Percentiles rank a stretch among this genome's conserved stretches.
Evolutionary conservation across 2,888 invertebrate species (phyloP).

Genomic region (Megaustenia siamemsis): DNA sequence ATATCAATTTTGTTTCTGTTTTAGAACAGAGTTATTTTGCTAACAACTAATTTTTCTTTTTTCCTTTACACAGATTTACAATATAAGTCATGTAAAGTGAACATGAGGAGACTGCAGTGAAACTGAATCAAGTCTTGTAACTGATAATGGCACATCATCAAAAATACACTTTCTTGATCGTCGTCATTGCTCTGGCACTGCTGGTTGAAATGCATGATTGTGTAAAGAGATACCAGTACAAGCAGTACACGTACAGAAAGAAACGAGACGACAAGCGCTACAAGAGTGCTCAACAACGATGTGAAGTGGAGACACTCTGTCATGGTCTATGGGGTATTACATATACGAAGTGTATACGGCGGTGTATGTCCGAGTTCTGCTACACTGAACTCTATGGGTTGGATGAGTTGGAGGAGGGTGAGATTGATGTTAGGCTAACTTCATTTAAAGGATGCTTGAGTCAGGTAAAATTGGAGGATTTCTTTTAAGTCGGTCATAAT

Average conservation of each 20-base stretch:
- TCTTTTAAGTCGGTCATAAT: slow-evolving; percentile 19
- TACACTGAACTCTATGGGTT: slow-evolving; percentile 73
- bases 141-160: not conserved
- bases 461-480: slow-evolving; percentile 54
- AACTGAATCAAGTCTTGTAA: not conserved
- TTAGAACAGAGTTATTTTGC: no score
- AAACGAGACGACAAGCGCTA: slow-evolving; percentile 71
- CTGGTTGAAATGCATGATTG: not conserved
- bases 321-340: slow-evolving; percentile 66
- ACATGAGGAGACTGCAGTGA: not conserved
- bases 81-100: not conserved
- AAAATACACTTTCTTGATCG: not conserved
- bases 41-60: no score
- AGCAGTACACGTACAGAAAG: slow-evolving; percentile 58
- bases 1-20: no score
- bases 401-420: slow-evolving; percentile 78
- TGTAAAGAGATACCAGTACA: slow-evolving; percentile 49
- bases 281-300: slow-evolving; percentile 68
- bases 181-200: slow-evolving; percentile 9
- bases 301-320: slow-evolving; percentile 72
- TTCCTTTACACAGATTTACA: not conserved
- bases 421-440: slow-evolving; percentile 76
- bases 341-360: slow-evolving; percentile 72
- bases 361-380: slow-evolving; percentile 74
- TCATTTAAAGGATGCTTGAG: slow-evolving; percentile 78